A percentile compares a stretch with the other conserved stretches of the same genome.
Evolutionary conservation across 2,888 invertebrate species (phyloP).

Genomic region (Mantis religiosa): DNA sequence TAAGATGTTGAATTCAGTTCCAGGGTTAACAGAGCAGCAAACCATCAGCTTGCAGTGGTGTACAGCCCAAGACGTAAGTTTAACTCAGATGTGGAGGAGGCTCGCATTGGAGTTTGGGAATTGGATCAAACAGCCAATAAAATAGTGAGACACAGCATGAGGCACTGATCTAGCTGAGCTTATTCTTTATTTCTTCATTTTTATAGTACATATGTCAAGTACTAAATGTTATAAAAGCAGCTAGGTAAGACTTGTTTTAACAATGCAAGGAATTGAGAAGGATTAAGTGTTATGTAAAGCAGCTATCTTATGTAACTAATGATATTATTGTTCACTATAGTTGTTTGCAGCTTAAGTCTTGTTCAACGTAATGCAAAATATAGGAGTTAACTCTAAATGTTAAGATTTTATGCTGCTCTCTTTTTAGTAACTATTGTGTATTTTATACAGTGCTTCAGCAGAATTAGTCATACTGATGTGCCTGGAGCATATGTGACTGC

Average conservation of each 20-base stretch:
- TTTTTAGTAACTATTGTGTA: no score
- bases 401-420: no score
- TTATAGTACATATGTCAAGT: background rate
- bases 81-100: conserved; percentile 19
- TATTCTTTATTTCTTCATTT: background rate
- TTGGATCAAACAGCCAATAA: conserved; percentile 11
- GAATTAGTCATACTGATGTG: no score
- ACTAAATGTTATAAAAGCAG: background rate
- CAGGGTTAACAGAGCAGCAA: background rate
- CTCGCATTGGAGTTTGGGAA: conserved; percentile 22
- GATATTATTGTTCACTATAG: background rate
- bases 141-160: conserved; percentile 14
- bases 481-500: no score
- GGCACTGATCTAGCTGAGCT: background rate
- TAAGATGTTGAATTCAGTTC: background rate
- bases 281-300: background rate
- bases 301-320: background rate
- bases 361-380: background rate
- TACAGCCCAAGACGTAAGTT: conserved; percentile 10
- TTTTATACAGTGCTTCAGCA: no score
- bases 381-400: no score
- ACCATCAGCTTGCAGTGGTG: background rate
- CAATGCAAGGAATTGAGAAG: background rate
- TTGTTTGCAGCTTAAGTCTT: background rate
- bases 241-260: background rate